Conservation (phyloP, 2,113 vertebrate genomes). For the Cairina moschata region DNA sequence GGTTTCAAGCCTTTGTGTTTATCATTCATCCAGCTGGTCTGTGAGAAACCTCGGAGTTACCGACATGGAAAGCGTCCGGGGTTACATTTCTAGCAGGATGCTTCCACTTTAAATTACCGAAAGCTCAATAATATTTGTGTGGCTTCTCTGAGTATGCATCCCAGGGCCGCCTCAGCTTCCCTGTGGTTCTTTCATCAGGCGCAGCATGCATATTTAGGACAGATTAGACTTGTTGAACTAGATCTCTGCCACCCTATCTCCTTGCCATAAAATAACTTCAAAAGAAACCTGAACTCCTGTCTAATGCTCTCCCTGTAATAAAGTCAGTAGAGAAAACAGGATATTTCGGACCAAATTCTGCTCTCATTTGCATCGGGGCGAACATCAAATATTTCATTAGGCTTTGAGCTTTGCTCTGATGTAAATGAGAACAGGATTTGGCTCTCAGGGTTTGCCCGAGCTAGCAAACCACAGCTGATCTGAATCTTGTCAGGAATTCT, state of each 20-base stretch:
- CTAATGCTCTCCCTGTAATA: background rate
- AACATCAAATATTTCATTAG: conserved; percentile 20
- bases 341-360: conserved; percentile 1
- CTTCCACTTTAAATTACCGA: background rate
- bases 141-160: background rate
- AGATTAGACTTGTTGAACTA: background rate
- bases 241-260: background rate
- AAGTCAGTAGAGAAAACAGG: conserved; percentile 7
- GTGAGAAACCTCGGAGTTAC: background rate
- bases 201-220: background rate
- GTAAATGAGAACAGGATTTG: background rate
- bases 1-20: background rate
- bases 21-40: background rate
- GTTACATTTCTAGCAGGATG: background rate
- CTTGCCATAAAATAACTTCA: background rate
- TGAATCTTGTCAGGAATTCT: background rate
- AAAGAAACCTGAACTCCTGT: background rate
- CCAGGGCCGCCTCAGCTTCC: background rate
- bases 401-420: conserved; percentile 3
- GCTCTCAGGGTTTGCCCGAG: background rate
- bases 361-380: background rate
- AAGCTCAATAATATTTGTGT: background rate
- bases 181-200: background rate
- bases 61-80: background rate
- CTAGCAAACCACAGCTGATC: background rate